These are phyloP conservation scores for Ectropis grisescens DNA, from an alignment of 1,140 invertebrate genomes.

Conservation along the genomic window DNA sequence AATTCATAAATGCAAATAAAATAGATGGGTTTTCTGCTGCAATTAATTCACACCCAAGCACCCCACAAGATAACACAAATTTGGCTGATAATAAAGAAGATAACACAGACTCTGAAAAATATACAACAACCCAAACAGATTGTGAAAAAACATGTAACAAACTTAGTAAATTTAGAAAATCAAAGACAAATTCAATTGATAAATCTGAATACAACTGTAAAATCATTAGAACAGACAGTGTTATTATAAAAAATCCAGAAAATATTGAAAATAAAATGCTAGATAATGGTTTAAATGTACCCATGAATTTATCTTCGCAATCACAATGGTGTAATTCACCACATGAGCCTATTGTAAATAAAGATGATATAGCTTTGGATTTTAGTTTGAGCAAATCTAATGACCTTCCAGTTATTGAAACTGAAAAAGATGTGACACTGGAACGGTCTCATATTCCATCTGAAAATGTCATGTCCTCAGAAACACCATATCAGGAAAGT, in stretches of 20 bases:
- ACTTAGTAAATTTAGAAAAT: constrained; percentile 57
- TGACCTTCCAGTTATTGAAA: constrained; percentile 2
- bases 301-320: constrained; percentile 8
- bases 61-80: too few relatives aligned
- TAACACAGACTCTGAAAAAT: too few relatives aligned
- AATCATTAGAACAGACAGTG: constrained; percentile 44
- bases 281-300: constrained; percentile 2
- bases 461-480: too few relatives aligned
- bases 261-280: constrained; percentile 21
- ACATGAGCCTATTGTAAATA: neutral
- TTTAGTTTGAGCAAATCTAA: constrained; percentile 37
- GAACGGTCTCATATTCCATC: too few relatives aligned
- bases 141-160: constrained; percentile 40
- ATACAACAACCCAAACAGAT: too few relatives aligned
- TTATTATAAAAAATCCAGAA: constrained; percentile 63
- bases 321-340: constrained; percentile 1
- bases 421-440: too few relatives aligned
- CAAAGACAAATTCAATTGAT: constrained; percentile 19
- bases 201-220: constrained; percentile 6
- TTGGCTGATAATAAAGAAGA: too few relatives aligned
- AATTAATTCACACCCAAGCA: too few relatives aligned
- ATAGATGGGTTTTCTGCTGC: too few relatives aligned
- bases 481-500: too few relatives aligned
- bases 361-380: constrained; percentile 40
- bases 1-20: constrained; percentile 62